These are phyloP conservation scores for Phymatocera aterrima DNA, from an alignment of 2,888 invertebrate genomes.

Conservation along the genomic window DNA sequence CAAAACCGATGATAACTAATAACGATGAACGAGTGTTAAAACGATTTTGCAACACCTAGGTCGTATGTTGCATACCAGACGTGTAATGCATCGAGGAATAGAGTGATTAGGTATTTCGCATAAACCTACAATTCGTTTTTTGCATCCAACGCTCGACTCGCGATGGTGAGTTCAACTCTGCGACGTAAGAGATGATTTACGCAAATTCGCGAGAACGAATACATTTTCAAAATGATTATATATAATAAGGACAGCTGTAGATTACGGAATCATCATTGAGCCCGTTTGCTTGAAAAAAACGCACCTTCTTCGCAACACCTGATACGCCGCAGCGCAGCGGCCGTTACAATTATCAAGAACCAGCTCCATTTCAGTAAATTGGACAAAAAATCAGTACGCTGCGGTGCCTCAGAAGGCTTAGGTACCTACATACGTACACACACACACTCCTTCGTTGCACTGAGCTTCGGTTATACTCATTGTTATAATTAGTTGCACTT, in stretches of 20 bases:
- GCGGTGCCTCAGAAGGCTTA: constrained; percentile 3
- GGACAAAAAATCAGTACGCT: background rate
- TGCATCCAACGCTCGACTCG: background rate
- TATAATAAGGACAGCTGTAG: background rate
- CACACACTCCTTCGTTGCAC: background rate
- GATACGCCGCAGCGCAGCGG: too few species aligned
- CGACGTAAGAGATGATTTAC: background rate
- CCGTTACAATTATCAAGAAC: too few species aligned
- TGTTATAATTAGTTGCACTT: background rate
- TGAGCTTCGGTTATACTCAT: background rate
- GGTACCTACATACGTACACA: background rate
- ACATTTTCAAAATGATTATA: background rate
- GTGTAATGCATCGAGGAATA: background rate
- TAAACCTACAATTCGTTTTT: background rate
- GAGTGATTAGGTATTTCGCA: background rate
- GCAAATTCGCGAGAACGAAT: background rate
- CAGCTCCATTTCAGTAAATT: background rate
- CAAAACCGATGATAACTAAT: background rate
- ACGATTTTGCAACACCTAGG: background rate
- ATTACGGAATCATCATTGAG: background rate
- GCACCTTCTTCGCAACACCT: background rate
- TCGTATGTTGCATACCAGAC: too few species aligned
- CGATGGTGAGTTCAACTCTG: background rate
- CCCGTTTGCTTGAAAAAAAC: background rate
- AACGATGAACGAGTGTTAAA: background rate